A percentile compares a stretch with the other conserved stretches of the same genome.
phyloP scores from a whole-genome alignment of 2,888 invertebrate species.

The Pachliopta kotzebuea region DNA sequence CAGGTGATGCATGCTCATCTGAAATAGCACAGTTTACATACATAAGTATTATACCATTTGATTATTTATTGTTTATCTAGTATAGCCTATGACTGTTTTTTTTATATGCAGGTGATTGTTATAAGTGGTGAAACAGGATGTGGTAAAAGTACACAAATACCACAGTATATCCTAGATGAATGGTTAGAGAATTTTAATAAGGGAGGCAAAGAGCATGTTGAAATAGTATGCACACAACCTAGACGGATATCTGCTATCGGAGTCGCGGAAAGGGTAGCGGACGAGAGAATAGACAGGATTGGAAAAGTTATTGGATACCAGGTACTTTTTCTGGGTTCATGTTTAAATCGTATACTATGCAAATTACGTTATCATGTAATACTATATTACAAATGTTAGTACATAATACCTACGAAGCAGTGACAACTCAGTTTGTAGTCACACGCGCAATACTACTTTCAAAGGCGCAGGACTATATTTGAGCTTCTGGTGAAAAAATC shows the following conservation, averaged over 20 bases:
- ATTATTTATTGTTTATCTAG: background rate
- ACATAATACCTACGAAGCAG: too few relatives aligned
- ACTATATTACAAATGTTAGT: background rate
- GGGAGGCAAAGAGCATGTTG: slow-evolving; percentile 82
- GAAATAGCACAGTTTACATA: too few relatives aligned
- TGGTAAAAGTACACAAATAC: slow-evolving; percentile 94
- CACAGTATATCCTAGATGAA: slow-evolving; percentile 95
- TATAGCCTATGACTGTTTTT: background rate
- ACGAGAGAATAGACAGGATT: slow-evolving; percentile 89
- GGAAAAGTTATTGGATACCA: slow-evolving; percentile 89
- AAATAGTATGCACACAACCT: slow-evolving; percentile 96
- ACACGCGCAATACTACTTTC: too few relatives aligned
- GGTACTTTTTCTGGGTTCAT: too few relatives aligned
- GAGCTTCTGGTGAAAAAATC: too few relatives aligned
- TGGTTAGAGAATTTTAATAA: slow-evolving; percentile 84
- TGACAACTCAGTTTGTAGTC: too few relatives aligned
- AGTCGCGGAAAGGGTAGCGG: slow-evolving; percentile 94
- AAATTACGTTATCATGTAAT: background rate
- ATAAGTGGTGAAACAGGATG: slow-evolving; percentile 93
- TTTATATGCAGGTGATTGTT: slow-evolving; percentile 78
- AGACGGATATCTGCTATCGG: slow-evolving; percentile 94
- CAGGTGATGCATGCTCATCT: too few relatives aligned
- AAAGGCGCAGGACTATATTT: too few relatives aligned
- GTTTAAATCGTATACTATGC: slow-evolving; percentile 1
- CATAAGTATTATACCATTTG: too few relatives aligned